Percentiles rank a stretch among this genome's conserved stretches.
Evolutionary conservation across 2,113 vertebrate genomes (phyloP).

Genomic region (Rhynchomys soricoides): DNA sequence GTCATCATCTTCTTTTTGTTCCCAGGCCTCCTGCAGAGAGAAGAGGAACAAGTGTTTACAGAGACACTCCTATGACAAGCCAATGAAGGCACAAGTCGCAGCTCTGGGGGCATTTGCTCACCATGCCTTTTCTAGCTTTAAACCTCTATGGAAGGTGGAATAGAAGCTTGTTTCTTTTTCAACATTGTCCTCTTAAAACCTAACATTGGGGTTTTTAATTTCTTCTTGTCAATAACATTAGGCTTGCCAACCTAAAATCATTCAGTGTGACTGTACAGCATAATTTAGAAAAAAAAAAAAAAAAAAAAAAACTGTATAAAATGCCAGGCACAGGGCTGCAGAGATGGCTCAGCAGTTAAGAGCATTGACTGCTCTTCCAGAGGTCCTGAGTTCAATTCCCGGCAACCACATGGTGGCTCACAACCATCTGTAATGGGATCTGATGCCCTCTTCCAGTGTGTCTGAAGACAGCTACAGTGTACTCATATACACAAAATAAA

Average conservation of each 20-base stretch:
- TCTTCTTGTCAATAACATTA: background rate
- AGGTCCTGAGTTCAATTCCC: no score
- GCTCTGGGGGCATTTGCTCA: background rate
- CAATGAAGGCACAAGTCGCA: background rate
- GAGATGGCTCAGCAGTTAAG: no score
- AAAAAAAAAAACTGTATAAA: no score
- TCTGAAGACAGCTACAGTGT: no score
- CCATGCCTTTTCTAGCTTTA: background rate
- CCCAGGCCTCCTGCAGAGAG: slow-evolving; percentile 93
- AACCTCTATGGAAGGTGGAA: background rate
- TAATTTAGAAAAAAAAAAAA: no score
- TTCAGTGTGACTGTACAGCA: background rate
- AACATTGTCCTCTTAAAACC: slow-evolving; percentile 40
- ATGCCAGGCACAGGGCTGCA: no score
- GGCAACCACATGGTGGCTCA: no score
- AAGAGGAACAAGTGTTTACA: slow-evolving; percentile 82
- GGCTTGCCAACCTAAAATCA: slow-evolving; percentile 17
- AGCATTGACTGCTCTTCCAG: no score
- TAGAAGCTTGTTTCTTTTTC: slow-evolving; percentile 1
- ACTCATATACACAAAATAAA: no score
- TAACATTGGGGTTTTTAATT: background rate
- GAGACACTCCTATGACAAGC: slow-evolving; percentile 74
- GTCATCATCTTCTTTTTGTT: slow-evolving; percentile 98
- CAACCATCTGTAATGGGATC: no score
- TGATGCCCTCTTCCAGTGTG: no score